Percentiles rank a stretch among this genome's conserved stretches.
Conservation (phyloP, 2,113 vertebrate species). For the Thunnus maccoyii region DNA sequence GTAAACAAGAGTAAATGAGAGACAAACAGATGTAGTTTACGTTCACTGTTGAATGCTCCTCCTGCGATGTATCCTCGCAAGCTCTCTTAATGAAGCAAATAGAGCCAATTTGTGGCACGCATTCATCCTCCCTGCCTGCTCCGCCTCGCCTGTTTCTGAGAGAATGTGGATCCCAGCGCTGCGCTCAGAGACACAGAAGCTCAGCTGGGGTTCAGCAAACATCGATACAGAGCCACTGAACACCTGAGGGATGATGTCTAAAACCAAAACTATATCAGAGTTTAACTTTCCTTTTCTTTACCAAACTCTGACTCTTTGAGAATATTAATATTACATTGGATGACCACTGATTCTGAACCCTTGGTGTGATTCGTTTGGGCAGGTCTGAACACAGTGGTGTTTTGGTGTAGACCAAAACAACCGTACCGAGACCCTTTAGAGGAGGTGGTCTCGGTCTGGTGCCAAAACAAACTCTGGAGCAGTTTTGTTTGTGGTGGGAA, state of each 20-base stretch:
- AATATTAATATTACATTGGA: no score
- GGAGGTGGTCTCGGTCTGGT: no score
- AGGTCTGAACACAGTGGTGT: no score
- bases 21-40: slow-evolving; percentile 31
- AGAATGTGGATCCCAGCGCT: not conserved
- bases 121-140: slow-evolving; percentile 1
- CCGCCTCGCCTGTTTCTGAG: not conserved
- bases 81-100: slow-evolving; percentile 3
- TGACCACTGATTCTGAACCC: no score
- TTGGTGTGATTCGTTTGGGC: no score
- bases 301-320: not conserved
- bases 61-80: not conserved
- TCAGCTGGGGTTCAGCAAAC: slow-evolving; percentile 4
- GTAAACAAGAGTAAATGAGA: slow-evolving; percentile 25
- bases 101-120: slow-evolving; percentile 17
- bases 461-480: no score
- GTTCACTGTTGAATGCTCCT: slow-evolving; percentile 28
- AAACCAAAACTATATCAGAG: not conserved
- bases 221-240: not conserved
- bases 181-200: no score
- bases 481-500: no score
- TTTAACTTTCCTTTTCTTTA: not conserved
- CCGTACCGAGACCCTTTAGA: no score
- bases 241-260: not conserved
- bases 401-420: no score